Evolutionary conservation across 2,888 invertebrate genomes (phyloP), one percentile per base, ranked within the genome.

Genomic region (Gasteruption jaculator): DNA sequence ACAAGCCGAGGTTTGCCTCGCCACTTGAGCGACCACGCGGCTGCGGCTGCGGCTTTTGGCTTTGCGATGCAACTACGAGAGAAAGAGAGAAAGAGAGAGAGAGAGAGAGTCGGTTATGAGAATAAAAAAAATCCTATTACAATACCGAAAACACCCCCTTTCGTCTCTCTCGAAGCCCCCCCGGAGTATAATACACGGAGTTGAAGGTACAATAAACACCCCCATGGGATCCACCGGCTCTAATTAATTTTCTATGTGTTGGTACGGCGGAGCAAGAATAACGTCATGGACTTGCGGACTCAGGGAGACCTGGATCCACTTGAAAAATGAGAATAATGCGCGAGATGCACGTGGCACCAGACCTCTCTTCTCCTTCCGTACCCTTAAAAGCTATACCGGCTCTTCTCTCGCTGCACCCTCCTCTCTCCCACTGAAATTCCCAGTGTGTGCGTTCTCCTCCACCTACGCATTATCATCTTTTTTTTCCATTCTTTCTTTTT

Each of bases 191-290:
- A 22, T 22, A 25, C 11, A 18, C 11, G 43, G 41, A 46, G 46
- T n/a, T n/a, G 32, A 47, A 48, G 47, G 45, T 45, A 57, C 50
- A 55, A 54, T 52, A 55, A 52, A 50, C 50, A 48, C 45, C 49
- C 56, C 51, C 54, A 56, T 52, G 40, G 51, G 49, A 56, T 57
- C 55, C 53, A 47, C 52, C 53, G 59, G 59, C 56, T 68, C 65
- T 64, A 68, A 68, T 68, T 66, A 67, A 66, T 67, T 65, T 62
- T 63, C 49, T 61, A 61, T 63, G 55, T 56, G 56, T 52, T 49
- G 53, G 35, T 52, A 46, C 54, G 55, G 49, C 47, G 41, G 46
- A 40, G 46, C 53, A 46, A 53, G 54, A 55, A 60, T 50, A 50
- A 51, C 58, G 57, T 60, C 57, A 55, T 48, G 49, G 50, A 31